Percentiles rank a stretch among this genome's conserved stretches.
These are phyloP conservation scores for Thalpophila matura DNA, from an alignment of 2,888 invertebrate genomes.

Conservation along the genomic window DNA sequence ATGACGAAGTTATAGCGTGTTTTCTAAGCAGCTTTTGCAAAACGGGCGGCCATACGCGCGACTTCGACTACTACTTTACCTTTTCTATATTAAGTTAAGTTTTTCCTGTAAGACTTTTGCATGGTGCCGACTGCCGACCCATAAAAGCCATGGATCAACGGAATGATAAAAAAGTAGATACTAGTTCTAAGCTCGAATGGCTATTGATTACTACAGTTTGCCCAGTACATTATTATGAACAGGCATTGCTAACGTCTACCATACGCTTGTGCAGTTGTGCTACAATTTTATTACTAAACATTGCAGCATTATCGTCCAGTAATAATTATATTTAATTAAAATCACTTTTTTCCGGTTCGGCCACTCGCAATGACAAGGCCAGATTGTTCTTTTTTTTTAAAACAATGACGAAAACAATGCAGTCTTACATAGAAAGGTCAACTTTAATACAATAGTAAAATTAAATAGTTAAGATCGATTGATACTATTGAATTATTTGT, in stretches of 20 bases:
- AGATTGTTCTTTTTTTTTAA: constrained; percentile 58
- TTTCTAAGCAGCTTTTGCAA: too few species aligned
- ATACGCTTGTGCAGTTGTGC: neutral
- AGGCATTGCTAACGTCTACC: neutral
- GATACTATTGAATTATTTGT: constrained; percentile 78
- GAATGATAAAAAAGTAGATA: too few species aligned
- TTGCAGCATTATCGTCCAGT: constrained; percentile 16
- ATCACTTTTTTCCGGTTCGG: constrained; percentile 57
- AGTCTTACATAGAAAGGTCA: constrained; percentile 72
- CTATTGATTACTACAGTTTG: too few species aligned
- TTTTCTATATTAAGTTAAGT: too few species aligned
- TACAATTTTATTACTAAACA: constrained; percentile 1
- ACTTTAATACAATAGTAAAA: constrained; percentile 78
- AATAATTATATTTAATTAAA: constrained; percentile 42
- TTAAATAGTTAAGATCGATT: constrained; percentile 74
- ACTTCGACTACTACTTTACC: too few species aligned
- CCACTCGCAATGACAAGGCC: constrained; percentile 57
- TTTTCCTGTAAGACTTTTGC: too few species aligned
- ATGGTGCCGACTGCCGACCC: too few species aligned
- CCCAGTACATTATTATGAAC: neutral
- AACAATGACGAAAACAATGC: constrained; percentile 70
- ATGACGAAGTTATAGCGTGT: too few species aligned
- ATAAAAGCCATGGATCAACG: too few species aligned
- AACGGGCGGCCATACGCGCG: too few species aligned
- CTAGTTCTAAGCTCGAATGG: too few species aligned